These are phyloP conservation scores for Carpatolechia fugitivella DNA, from an alignment of 2,888 invertebrate species.

Conservation along the genomic window DNA sequence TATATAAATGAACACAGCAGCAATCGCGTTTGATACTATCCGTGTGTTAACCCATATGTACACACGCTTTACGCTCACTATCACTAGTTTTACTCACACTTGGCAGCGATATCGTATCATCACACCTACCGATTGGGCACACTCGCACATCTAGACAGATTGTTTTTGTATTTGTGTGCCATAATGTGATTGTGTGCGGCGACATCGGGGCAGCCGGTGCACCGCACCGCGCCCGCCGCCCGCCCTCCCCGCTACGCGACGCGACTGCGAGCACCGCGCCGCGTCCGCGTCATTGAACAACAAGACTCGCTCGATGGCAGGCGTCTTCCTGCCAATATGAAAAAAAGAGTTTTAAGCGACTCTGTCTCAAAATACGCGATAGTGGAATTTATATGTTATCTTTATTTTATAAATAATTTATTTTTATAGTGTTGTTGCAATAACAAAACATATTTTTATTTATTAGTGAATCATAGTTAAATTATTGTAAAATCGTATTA, in stretches of 20 bases:
- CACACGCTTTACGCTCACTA: slow-evolving; percentile 53
- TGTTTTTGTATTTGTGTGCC: slow-evolving; percentile 53
- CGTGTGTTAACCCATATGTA: slow-evolving; percentile 59
- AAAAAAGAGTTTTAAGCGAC: slow-evolving; percentile 68
- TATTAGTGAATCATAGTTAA: slow-evolving; percentile 75
- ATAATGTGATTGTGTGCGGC: slow-evolving; percentile 56
- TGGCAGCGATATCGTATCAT: slow-evolving; percentile 46
- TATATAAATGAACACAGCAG: slow-evolving; percentile 66
- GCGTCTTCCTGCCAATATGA: slow-evolving; percentile 77
- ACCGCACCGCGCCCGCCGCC: slow-evolving; percentile 41
- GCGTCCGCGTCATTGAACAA: slow-evolving; percentile 77
- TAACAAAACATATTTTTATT: slow-evolving; percentile 69
- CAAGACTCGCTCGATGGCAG: slow-evolving; percentile 78
- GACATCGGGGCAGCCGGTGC: slow-evolving; percentile 77
- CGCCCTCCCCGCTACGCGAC: slow-evolving; percentile 68
- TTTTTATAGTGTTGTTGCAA: slow-evolving; percentile 75
- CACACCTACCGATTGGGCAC: slow-evolving; percentile 62
- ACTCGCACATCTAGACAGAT: slow-evolving; percentile 70
- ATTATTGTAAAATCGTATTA: slow-evolving; percentile 67
- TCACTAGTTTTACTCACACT: slow-evolving; percentile 51
- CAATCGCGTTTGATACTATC: slow-evolving; percentile 60
- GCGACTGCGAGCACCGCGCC: slow-evolving; percentile 73
- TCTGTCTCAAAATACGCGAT: slow-evolving; percentile 72
- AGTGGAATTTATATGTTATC: slow-evolving; percentile 74
- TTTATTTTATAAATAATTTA: slow-evolving; percentile 71